Conservation (phyloP, 1,140 invertebrate genomes). For the Danaus melanippus region DNA sequence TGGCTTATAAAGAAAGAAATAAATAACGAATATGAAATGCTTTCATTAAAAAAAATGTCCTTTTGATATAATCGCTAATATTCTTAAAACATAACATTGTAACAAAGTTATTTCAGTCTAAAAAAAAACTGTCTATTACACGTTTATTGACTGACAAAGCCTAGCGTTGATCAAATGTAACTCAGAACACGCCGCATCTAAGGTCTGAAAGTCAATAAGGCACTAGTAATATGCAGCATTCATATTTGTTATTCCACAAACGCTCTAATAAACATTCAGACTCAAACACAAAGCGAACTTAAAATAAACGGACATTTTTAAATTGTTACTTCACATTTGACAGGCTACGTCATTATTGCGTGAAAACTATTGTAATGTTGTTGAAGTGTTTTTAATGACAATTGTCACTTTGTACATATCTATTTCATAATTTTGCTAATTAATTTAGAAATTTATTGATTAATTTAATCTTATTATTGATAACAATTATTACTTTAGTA, state of each 20-base stretch:
- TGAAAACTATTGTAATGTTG: too few species aligned
- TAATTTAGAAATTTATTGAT: too few species aligned
- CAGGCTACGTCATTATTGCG: too few species aligned
- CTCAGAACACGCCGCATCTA: constrained; percentile 11
- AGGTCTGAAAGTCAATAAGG: constrained; percentile 61
- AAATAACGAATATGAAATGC: constrained; percentile 71
- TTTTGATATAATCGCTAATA: constrained; percentile 57
- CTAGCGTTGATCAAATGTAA: constrained; percentile 11
- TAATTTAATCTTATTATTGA: too few species aligned
- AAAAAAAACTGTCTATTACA: constrained; percentile 49
- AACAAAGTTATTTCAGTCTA: constrained; percentile 65
- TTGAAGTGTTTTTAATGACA: too few species aligned
- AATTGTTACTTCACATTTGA: too few species aligned
- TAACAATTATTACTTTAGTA: too few species aligned
- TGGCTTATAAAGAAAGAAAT: constrained; percentile 65
- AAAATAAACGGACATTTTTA: constrained; percentile 39
- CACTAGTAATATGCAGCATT: constrained; percentile 55
- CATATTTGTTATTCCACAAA: constrained; percentile 59
- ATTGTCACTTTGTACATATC: too few species aligned
- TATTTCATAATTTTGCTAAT: too few species aligned
- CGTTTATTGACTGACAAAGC: constrained; percentile 54
- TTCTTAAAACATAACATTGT: constrained; percentile 58
- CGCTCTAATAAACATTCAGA: constrained; percentile 34
- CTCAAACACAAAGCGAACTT: constrained; percentile 34
- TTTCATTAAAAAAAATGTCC: constrained; percentile 55